Conservation (phyloP, 1,140 invertebrate species). For the Phenacoccus solenopsis region DNA sequence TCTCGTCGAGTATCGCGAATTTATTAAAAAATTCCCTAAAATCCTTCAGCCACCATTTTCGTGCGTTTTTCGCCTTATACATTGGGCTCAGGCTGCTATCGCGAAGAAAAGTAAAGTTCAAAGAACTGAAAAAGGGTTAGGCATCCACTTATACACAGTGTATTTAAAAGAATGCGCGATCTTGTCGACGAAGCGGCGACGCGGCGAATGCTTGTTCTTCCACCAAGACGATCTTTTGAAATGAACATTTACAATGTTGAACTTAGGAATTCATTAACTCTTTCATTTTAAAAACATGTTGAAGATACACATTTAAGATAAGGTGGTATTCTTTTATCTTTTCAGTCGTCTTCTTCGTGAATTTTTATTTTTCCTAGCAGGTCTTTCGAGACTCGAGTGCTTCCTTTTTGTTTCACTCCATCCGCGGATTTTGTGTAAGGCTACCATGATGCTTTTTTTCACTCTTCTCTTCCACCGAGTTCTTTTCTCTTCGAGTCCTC, state of each 20-base stretch:
- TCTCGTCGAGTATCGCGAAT: too few relatives aligned
- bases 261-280: conserved; percentile 18
- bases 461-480: background rate
- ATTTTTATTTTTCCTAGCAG: conserved; percentile 11
- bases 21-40: too few relatives aligned
- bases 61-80: too few relatives aligned
- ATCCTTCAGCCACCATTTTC: too few relatives aligned
- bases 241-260: conserved; percentile 12
- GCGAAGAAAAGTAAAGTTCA: background rate
- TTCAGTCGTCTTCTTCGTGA: conserved; percentile 8
- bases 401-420: background rate
- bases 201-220: conserved; percentile 3
- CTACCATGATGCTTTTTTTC: background rate
- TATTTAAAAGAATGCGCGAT: conserved; percentile 4
- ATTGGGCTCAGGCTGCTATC: too few relatives aligned
- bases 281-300: conserved; percentile 14
- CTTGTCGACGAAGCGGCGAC: background rate
- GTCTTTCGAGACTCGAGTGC: conserved; percentile 16
- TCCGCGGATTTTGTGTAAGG: background rate
- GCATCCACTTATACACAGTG: background rate
- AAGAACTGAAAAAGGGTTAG: background rate
- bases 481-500: background rate
- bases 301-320: conserved; percentile 17
- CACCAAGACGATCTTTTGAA: conserved; percentile 14
- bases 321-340: conserved; percentile 16